Base-by-base conservation (phyloP, 92 coral and sea anemone species). In the Parazoanthus swiftii region DNA sequence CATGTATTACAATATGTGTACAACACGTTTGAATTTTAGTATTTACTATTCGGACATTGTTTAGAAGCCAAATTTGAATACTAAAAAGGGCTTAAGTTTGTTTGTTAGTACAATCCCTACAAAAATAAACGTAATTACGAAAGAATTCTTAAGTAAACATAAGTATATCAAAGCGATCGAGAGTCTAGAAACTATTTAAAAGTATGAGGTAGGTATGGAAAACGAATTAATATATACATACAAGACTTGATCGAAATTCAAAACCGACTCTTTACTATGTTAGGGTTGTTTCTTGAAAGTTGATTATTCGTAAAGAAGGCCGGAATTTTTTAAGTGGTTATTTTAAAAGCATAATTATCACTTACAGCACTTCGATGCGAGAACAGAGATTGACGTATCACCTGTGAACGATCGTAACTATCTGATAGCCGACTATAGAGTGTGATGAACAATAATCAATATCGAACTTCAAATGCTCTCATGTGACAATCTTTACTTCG, bases 371-470 rank as follows among this genome's bases (percentile, higher is more conserved):
- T 6, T 11, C 37, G 46, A 75, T 4, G 2, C 21, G 23, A 8
- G 25, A 43, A 42, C 46, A 76, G 46, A 18, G n/a, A 38, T 38
- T 75, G 44, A 76, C 79, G 20, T 46, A 54, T 39, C 42, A 39
- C 42, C 42, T 39, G 4, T 54, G 59, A 46, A 48, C 59, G 23
- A 76, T 7, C 48, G 14, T 6, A 38, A 39, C 35, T 76, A 37
- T 74, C 42, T 39, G 42, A 39, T 39, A 39, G 42, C 42, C 54
- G 15, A 54, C 25, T 39, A 29, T 29, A 39, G 51, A 76, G 51
- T 39, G 51, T 14, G 43, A 74, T 20, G 35, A 35, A 50, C 79
- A 76, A 76, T 76, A 76, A 35, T 29, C 79, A 76, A 76, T 76
- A 76, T 76, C 46, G 29, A 39, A 4, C 76, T 8, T 72, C 33